Conservation (phyloP, 35 echinoderm and acorn worm genomes). For the Chiridota heheva region DNA sequence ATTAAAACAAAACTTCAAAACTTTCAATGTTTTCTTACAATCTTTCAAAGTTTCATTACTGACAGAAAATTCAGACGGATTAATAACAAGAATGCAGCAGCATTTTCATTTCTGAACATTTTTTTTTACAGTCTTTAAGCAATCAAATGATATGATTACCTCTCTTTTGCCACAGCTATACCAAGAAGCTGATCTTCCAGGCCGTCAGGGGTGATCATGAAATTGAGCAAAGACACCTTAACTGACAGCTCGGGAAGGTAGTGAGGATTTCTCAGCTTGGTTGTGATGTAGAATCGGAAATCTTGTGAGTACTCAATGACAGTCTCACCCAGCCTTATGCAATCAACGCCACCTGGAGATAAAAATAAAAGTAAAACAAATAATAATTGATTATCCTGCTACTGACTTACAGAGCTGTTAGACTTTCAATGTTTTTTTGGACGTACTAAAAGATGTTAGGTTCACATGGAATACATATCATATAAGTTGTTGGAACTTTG, state of each 20-base stretch:
- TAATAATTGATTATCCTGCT: not conserved
- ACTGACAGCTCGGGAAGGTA: slow-evolving; percentile 91
- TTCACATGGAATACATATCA: too few relatives aligned
- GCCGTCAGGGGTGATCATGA: slow-evolving; percentile 96
- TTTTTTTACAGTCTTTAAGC: too few relatives aligned
- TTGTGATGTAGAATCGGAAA: slow-evolving; percentile 99
- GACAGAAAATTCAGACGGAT: too few relatives aligned
- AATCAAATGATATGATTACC: slow-evolving; percentile 34
- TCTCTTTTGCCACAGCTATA: slow-evolving; percentile 92
- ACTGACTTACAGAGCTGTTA: not conserved
- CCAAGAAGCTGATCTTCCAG: slow-evolving; percentile 95
- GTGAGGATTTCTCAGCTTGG: slow-evolving; percentile 94
- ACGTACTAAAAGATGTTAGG: too few relatives aligned
- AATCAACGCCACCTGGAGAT: slow-evolving; percentile 84
- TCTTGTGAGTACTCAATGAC: slow-evolving; percentile 93
- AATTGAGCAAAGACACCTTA: slow-evolving; percentile 95
- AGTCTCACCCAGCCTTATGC: slow-evolving; percentile 90
- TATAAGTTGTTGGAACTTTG: too few relatives aligned
- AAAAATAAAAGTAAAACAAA: slow-evolving; percentile 1
- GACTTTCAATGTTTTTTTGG: not conserved
- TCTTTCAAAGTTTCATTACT: too few relatives aligned
- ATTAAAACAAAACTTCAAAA: too few relatives aligned
- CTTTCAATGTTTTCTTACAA: too few relatives aligned
- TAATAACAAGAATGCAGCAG: too few relatives aligned
- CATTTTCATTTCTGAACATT: too few relatives aligned